These are phyloP conservation scores for Clusia tigrina DNA, from an alignment of 2,888 invertebrate genomes.

Conservation along the genomic window DNA sequence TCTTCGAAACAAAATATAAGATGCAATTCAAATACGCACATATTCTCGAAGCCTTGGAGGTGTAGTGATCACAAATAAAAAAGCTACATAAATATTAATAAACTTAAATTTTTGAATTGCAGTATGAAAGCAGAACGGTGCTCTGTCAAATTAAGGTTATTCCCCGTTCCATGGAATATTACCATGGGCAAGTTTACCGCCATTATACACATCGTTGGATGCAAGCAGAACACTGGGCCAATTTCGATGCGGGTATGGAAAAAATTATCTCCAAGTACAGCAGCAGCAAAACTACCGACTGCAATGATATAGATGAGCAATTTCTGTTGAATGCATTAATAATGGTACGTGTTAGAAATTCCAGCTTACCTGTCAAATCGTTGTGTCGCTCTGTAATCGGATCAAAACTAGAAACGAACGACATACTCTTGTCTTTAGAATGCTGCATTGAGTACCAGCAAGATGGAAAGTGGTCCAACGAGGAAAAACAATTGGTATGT, in stretches of 20 bases:
- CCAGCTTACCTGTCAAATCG: background rate
- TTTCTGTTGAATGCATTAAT: slow-evolving; percentile 9
- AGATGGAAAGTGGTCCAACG: background rate
- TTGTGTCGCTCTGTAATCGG: background rate
- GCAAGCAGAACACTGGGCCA: slow-evolving; percentile 35
- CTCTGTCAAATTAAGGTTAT: slow-evolving; percentile 9
- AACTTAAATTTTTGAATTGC: background rate
- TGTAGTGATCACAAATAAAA: no score
- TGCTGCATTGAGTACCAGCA: background rate
- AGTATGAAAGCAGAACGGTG: slow-evolving; percentile 17
- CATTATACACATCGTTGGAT: slow-evolving; percentile 25
- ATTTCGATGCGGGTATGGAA: slow-evolving; percentile 29
- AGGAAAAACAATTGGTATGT: no score
- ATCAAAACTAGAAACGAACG: background rate
- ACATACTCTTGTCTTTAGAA: background rate
- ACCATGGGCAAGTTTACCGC: background rate
- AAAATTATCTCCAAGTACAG: slow-evolving; percentile 7
- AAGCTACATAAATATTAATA: no score
- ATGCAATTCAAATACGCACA: background rate
- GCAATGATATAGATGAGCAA: background rate
- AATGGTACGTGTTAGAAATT: background rate
- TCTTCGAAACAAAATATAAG: background rate
- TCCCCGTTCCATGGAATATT: background rate
- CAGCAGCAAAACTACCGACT: background rate
- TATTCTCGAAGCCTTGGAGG: background rate